These are phyloP conservation scores for Mellivora capensis DNA, from an alignment of 2,113 vertebrate genomes.

Conservation along the genomic window DNA sequence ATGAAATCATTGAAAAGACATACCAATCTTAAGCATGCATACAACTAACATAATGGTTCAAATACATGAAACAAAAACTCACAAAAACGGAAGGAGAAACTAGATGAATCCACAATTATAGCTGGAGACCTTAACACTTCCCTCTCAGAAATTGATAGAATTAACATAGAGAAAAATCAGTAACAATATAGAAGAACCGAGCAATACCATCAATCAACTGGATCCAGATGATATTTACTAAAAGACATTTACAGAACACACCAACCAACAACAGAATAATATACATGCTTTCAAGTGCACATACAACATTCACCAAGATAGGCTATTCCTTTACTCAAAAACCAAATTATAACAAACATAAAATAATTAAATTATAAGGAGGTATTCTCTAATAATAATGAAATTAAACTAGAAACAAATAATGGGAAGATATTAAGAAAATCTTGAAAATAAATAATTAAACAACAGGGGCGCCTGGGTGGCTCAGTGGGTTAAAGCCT, in stretches of 20 bases:
- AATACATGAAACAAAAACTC: not conserved
- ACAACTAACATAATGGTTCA: not conserved
- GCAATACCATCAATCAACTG: not conserved
- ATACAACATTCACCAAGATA: not conserved
- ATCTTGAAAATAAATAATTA: not conserved
- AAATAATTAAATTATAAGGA: not conserved
- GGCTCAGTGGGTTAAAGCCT: too few relatives aligned
- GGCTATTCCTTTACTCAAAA: not conserved
- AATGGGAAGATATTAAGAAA: not conserved
- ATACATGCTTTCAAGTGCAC: not conserved
- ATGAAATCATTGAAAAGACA: not conserved
- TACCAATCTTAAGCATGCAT: not conserved
- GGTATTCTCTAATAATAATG: not conserved
- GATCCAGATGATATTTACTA: not conserved
- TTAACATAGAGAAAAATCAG: not conserved
- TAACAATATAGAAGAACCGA: not conserved
- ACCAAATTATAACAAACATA: not conserved
- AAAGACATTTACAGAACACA: not conserved
- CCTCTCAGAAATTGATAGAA: not conserved
- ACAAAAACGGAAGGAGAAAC: not conserved
- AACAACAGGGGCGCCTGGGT: not conserved
- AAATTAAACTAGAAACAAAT: not conserved
- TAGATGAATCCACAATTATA: not conserved
- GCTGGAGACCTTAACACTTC: not conserved
- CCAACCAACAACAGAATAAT: not conserved